Conservation (phyloP, 2,888 invertebrate genomes). For the Eupelmus urozonus region DNA sequence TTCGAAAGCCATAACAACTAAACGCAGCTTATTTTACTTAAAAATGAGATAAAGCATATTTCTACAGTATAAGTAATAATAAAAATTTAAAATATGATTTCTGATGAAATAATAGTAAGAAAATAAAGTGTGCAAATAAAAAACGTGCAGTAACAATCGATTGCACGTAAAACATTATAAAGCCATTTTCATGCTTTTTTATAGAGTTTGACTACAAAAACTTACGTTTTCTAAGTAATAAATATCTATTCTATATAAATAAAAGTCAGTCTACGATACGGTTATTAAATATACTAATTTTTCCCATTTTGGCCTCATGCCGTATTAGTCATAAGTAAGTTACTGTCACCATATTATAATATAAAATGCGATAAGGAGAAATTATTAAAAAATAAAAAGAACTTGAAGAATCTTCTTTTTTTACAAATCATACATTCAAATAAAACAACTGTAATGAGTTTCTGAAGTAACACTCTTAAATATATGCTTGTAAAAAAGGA, state of each 20-base stretch:
- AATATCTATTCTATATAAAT: constrained; percentile 19
- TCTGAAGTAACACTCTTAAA: constrained; percentile 11
- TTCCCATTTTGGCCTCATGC: constrained; percentile 31
- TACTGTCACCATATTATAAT: constrained; percentile 49
- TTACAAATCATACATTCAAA: constrained; percentile 35
- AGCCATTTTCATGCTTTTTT: constrained; percentile 43
- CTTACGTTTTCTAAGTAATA: constrained; percentile 32
- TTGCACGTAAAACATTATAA: constrained; percentile 31
- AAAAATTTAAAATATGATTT: constrained; percentile 20
- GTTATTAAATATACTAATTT: constrained; percentile 33
- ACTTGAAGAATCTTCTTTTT: neutral
- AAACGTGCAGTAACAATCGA: constrained; percentile 45
- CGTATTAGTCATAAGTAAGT: constrained; percentile 33
- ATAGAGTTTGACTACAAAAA: constrained; percentile 7
- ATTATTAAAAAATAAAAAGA: constrained; percentile 32
- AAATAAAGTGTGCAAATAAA: constrained; percentile 43
- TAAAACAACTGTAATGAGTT: neutral
- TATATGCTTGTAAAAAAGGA: constrained; percentile 38
- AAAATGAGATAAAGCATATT: constrained; percentile 24
- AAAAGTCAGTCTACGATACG: constrained; percentile 9
- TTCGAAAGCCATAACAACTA: constrained; percentile 49
- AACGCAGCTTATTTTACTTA: constrained; percentile 25
- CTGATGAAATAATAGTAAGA: constrained; percentile 10
- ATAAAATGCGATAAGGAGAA: constrained; percentile 33
- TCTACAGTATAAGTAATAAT: constrained; percentile 21